Base-by-base conservation (phyloP, 2,113 vertebrate genomes). In the Empidonax alnorum region DNA sequence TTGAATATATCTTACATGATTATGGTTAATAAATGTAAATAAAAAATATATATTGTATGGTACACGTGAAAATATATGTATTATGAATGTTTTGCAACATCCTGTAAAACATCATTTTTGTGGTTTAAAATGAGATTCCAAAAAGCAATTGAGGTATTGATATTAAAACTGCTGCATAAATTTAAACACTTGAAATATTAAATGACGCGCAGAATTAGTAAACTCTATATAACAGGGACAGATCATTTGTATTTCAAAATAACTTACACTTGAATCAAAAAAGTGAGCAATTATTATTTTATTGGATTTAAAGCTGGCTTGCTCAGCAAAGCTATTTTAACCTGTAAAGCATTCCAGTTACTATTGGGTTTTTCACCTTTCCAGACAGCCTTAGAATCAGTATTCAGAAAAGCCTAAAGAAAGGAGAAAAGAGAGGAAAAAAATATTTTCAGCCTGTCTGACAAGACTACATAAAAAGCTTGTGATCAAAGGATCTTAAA, bases 391-490 rank as follows among this genome's bases (percentile, higher is more conserved):
- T 89, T 95, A 90, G 93, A 97, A 97, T 97, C 91, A 87, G 82
- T 95, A 96, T 97, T 97, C 83, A 97, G 92, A 92, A 91, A 96
- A 93, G 87, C 73, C 82, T 94, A 37, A 82, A 69, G 94, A 96
- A 94, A 87, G 71, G 69, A 93, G 72, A 96, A 97, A 96, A 96
- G 95, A 84, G 66, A 66, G 72, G 67, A 96, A 98, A 97, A 97
- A 97, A 97, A 97, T 98, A 98, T 98, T 98, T 98, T 97, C 97
- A 97, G 96, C 96, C 96, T 97, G 97, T 98, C 97, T 97, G 96
- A 98, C 97, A 97, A 97, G 96, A 96, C 97, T 97, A 84, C 96
- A 97, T 97, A 97, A 97, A 98, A 97, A 96, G 94, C 96, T 97
- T 61, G 25, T 97, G 97, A 98, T 98, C 98, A 98, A 98, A 98